Evolutionary conservation across 2,113 vertebrate species (phyloP), one percentile per base, ranked within the genome.

Genomic region (Heterotilapia buettikoferi): DNA sequence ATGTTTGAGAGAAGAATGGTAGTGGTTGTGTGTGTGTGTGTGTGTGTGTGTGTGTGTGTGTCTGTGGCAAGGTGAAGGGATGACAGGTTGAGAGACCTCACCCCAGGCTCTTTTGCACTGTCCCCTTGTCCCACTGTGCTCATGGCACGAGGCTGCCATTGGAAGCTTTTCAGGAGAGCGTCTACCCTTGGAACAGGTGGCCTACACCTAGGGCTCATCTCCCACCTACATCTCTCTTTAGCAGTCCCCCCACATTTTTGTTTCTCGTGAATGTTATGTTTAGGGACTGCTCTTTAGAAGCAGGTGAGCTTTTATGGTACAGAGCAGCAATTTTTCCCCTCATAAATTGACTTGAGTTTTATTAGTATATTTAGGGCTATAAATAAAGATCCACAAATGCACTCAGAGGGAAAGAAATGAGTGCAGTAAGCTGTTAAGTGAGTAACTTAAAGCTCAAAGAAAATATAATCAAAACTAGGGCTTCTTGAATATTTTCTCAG

Each of bases 161-260:
- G 96, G 93, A 96, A 93, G 92, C 92, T 90, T 90, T 95, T 95
- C 96, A 95, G 95, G 84, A 95, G 91, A 92, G 93, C 68, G 86
- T 94, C 92, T 96, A 96, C 95, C 96, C 96, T 97, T 96, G 95
- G 94, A 97, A 96, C 96, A 97, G 96, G 96, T 96, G 96, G 96
- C 92, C 93, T 95, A 92, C 92, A 96, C 95, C 94, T 88, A 86
- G 87, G 92, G 94, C 95, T 93, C 83, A 80, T 93, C 92, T 93
- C 94, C 93, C 94, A 91, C 92, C 78, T 94, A 95, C 91, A 86
- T 92, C 92, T 93, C 90, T 94, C 93, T 94, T 95, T 94, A 94
- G 83, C 88, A 81, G 86, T 92, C 87, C 68, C 29, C 57, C 52
- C 9, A 84, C 71, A 21, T 36, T 43, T 14, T 84, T 84, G 89